Evolutionary conservation across 2,888 invertebrate genomes (phyloP).

Genomic region (Microplitis manilae): DNA sequence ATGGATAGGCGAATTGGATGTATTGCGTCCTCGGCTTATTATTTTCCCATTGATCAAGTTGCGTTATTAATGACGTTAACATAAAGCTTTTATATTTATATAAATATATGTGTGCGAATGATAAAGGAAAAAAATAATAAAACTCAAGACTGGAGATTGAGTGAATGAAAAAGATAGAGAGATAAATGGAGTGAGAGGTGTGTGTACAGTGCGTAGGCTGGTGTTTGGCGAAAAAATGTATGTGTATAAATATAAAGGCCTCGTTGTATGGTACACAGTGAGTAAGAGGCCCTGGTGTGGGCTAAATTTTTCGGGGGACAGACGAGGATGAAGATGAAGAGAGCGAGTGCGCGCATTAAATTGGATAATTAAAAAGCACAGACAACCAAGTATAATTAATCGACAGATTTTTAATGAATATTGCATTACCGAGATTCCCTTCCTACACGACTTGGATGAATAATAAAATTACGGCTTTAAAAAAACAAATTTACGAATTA

Average conservation of each 20-base stretch:
- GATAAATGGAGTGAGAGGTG: constrained; percentile 17
- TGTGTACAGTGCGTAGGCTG: constrained; percentile 29
- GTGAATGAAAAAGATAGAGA: constrained; percentile 25
- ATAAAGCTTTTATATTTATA: constrained; percentile 18
- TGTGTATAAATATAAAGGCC: not conserved
- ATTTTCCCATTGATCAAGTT: constrained; percentile 41
- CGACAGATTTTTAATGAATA: constrained; percentile 37
- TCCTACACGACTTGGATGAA: constrained; percentile 13
- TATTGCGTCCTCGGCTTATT: constrained; percentile 38
- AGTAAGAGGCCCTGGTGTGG: constrained; percentile 16
- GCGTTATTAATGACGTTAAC: constrained; percentile 40
- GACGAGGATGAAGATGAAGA: not conserved
- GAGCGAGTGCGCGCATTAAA: constrained; percentile 33
- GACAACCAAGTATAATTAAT: constrained; percentile 39
- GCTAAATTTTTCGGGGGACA: constrained; percentile 14
- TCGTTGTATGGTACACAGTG: not conserved
- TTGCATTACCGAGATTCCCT: constrained; percentile 28
- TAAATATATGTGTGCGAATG: not conserved
- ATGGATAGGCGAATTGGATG: constrained; percentile 29
- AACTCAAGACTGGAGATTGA: constrained; percentile 14
- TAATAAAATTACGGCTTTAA: too few relatives aligned
- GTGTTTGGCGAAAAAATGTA: not conserved
- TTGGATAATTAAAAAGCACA: constrained; percentile 44
- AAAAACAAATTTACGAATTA: constrained; percentile 14
- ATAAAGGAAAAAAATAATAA: constrained; percentile 17